Percentiles rank a stretch among this genome's conserved stretches.
Conservation (phyloP, 92 coral and sea anemone species). For the Paragorgia papillata region DNA sequence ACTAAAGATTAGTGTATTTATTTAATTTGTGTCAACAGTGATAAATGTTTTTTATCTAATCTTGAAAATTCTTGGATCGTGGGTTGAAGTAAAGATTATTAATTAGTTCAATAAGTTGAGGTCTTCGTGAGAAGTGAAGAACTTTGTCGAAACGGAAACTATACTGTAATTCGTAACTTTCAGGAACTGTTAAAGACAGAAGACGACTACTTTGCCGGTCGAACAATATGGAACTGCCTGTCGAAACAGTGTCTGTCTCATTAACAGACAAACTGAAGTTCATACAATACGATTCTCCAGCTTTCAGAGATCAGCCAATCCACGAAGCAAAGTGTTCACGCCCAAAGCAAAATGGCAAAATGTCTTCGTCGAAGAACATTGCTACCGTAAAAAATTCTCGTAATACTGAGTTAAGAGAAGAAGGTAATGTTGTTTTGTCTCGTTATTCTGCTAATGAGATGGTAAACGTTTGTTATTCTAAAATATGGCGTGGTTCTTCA, state of each 20-base stretch:
- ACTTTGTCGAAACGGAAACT: no score
- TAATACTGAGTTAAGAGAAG: background rate
- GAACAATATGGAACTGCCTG: conserved; percentile 11
- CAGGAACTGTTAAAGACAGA: no score
- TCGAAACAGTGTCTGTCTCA: background rate
- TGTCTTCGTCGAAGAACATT: background rate
- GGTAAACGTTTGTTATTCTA: conserved; percentile 35
- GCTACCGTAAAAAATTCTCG: background rate
- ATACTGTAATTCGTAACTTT: no score
- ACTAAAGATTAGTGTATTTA: background rate
- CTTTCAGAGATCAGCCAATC: background rate
- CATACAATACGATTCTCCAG: background rate
- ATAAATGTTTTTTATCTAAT: background rate
- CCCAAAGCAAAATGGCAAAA: background rate
- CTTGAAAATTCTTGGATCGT: background rate
- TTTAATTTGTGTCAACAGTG: background rate
- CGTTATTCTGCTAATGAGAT: conserved; percentile 24
- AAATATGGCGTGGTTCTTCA: conserved; percentile 17
- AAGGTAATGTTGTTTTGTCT: background rate
- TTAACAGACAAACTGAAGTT: background rate
- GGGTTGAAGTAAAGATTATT: background rate
- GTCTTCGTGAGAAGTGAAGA: no score
- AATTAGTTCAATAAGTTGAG: no score
- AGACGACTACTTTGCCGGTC: no score
- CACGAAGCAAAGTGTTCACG: conserved; percentile 1